Conservation (phyloP, 2,113 vertebrate genomes). For the Phasianus colchicus region DNA sequence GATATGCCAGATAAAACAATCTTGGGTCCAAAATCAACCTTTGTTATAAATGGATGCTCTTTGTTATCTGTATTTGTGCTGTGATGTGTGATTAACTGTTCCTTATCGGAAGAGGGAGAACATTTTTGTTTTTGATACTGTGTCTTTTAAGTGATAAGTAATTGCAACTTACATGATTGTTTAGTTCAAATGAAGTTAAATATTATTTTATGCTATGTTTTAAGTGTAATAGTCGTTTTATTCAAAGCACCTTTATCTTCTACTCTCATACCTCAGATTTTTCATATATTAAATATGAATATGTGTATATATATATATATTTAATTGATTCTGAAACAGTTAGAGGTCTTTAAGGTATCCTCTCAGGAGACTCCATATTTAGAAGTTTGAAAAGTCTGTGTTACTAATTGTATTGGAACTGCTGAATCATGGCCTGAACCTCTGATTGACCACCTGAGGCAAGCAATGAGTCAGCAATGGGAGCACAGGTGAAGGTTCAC, state of each 20-base stretch:
- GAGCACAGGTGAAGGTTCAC: too few species aligned
- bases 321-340: neutral
- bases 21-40: conserved; percentile 61
- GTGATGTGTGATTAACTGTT: conserved; percentile 35
- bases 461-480: too few species aligned
- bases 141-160: conserved; percentile 12
- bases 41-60: conserved; percentile 30
- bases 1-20: conserved; percentile 57
- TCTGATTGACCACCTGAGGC: too few species aligned
- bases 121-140: neutral
- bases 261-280: neutral
- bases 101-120: neutral
- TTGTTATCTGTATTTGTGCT: conserved; percentile 24
- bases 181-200: conserved; percentile 26
- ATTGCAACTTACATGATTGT: neutral
- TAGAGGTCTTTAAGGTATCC: neutral
- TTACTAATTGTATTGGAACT: neutral
- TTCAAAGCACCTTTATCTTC: neutral
- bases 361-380: neutral
- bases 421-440: too few species aligned
- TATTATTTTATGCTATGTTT: conserved; percentile 10
- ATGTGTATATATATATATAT: too few species aligned
- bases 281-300: neutral
- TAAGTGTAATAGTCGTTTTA: conserved; percentile 16
- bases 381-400: neutral